A percentile compares a stretch with the other conserved stretches of the same genome.
These are phyloP conservation scores for Calosoma granatense DNA, from an alignment of 1,140 invertebrate species.

Conservation along the genomic window DNA sequence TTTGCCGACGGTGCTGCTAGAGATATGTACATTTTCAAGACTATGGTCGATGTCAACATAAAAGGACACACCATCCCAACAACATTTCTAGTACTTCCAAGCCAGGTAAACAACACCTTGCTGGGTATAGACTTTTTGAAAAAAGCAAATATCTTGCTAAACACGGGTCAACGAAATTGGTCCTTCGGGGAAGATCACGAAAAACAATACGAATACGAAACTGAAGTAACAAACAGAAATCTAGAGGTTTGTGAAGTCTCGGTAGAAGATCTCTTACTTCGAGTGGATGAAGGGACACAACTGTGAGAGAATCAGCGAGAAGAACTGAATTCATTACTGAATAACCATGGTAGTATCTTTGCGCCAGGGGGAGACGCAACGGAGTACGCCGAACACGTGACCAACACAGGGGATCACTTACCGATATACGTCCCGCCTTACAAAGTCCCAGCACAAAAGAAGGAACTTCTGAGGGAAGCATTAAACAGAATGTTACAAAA, in stretches of 20 bases:
- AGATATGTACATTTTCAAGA: not conserved
- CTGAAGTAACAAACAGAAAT: not conserved
- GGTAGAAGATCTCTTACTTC: not conserved
- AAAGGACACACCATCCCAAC: not conserved
- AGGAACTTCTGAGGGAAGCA: slow-evolving; percentile 12
- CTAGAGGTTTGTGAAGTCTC: not conserved
- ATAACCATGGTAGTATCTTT: not conserved
- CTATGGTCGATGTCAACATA: slow-evolving; percentile 3
- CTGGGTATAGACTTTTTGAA: slow-evolving; percentile 15
- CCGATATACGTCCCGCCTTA: slow-evolving; percentile 23
- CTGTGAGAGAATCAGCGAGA: not conserved
- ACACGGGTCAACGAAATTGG: slow-evolving; percentile 12
- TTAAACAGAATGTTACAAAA: slow-evolving; percentile 10
- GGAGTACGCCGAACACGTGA: slow-evolving; percentile 20
- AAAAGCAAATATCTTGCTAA: slow-evolving; percentile 11
- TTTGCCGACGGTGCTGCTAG: not conserved
- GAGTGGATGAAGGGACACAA: slow-evolving; percentile 11
- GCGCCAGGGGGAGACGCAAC: slow-evolving; percentile 16
- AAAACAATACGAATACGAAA: not conserved
- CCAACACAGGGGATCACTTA: slow-evolving; percentile 23
- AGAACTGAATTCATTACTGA: slow-evolving; percentile 2
- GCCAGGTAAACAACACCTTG: slow-evolving; percentile 10
- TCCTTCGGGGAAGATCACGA: slow-evolving; percentile 10
- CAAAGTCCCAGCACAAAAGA: not conserved
- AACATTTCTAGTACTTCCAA: slow-evolving; percentile 11